Percentiles rank a stretch among this genome's conserved stretches.
Conservation (phyloP, 2,888 invertebrate species). For the Aphrophora alni region DNA sequence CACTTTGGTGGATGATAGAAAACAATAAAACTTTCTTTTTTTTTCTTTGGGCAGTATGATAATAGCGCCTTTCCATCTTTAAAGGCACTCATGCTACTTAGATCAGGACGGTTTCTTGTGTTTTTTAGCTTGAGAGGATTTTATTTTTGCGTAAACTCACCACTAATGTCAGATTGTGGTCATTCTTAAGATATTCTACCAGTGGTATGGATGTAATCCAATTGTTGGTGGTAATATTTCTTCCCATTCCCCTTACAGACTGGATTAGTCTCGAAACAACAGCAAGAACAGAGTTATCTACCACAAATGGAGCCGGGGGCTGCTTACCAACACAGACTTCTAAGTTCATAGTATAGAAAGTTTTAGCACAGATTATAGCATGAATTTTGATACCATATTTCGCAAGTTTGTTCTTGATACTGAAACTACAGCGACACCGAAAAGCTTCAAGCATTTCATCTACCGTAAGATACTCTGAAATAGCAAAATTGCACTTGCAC, state of each 20-base stretch:
- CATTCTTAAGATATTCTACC: conserved; percentile 35
- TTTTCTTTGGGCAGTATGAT: neutral
- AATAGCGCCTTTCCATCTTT: neutral
- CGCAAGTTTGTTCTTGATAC: conserved; percentile 52
- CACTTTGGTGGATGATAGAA: conserved; percentile 10
- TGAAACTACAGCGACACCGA: too few species aligned
- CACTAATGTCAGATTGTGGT: conserved; percentile 39
- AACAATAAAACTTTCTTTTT: neutral
- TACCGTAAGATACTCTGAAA: too few species aligned
- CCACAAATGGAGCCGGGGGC: conserved; percentile 41
- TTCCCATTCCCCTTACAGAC: conserved; percentile 36
- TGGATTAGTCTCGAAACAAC: conserved; percentile 42
- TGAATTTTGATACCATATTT: conserved; percentile 54
- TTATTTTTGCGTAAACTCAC: conserved; percentile 14
- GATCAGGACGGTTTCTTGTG: neutral
- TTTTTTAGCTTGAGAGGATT: neutral
- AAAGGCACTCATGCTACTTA: neutral
- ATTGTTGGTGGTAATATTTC: conserved; percentile 51
- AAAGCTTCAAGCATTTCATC: too few species aligned
- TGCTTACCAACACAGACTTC: conserved; percentile 45
- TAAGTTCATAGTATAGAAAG: conserved; percentile 41
- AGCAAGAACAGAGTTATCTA: conserved; percentile 37
- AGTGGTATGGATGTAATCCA: conserved; percentile 45
- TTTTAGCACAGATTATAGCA: conserved; percentile 45
- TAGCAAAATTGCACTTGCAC: too few species aligned